A percentile compares a stretch with the other conserved stretches of the same genome.
Evolutionary conservation across 2,113 vertebrate genomes (phyloP).

Genomic region (Paraplagusia blochii): DNA sequence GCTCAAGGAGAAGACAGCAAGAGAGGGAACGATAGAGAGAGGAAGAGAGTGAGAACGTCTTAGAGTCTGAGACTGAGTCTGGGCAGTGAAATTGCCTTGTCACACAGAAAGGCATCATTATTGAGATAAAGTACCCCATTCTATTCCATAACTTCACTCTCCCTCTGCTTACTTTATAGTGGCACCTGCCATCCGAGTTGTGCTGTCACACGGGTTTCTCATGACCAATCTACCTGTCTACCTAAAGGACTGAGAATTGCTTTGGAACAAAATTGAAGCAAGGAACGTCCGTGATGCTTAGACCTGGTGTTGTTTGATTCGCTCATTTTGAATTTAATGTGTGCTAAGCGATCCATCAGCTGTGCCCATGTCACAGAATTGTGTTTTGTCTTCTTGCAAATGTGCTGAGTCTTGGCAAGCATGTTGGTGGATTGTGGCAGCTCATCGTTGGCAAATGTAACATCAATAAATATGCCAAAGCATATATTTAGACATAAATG

Average conservation of each 20-base stretch:
- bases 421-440: too few species aligned
- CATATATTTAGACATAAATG: too few species aligned
- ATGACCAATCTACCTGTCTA: not conserved
- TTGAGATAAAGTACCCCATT: constrained; percentile 74
- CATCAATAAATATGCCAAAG: too few species aligned
- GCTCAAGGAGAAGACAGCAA: constrained; percentile 2
- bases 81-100: constrained; percentile 73
- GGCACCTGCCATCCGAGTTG: constrained; percentile 50
- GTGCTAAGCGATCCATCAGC: too few species aligned
- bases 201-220: constrained; percentile 18
- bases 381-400: too few species aligned
- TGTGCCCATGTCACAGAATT: too few species aligned
- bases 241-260: constrained; percentile 10
- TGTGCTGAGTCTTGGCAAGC: too few species aligned
- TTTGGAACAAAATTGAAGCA: not conserved
- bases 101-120: constrained; percentile 72
- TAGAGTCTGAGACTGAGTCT: constrained; percentile 19
- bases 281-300: too few species aligned
- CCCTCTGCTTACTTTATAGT: constrained; percentile 42
- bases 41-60: not conserved
- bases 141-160: constrained; percentile 64
- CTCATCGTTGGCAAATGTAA: too few species aligned
- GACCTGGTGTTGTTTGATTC: too few species aligned
- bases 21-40: not conserved
- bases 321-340: too few species aligned